Evolutionary conservation across 2,797 vertebrate genomes (phyloP), one percentile per base, ranked within the genome.

Genomic region (Microctenopoma steveboyesi): DNA sequence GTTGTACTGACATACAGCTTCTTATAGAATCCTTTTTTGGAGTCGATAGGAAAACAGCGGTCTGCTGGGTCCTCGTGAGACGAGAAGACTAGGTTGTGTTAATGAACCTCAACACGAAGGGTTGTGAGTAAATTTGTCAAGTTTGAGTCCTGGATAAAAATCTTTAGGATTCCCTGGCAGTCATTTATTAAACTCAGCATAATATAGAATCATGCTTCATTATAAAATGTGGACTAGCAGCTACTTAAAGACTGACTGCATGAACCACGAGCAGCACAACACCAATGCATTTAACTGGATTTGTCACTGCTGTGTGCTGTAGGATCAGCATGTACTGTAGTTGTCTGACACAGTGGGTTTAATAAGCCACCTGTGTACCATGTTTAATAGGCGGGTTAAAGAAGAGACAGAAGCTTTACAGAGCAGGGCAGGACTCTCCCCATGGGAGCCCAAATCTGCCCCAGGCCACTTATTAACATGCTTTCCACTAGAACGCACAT

Each of bases 341-440:
- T 64, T 70, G 81, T 83, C 69, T 81, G 78, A 85, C 78, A 79
- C 71, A 51, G 76, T 63, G 66, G 70, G 76, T 89, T 89, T 93
- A 91, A 93, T 90, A 92, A 91, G 90, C 89, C 93, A 94, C 92
- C 93, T 94, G 93, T 92, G 93, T 88, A 84, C 90, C 78, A 75
- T 76, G 82, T 93, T 93, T 93, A 92, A 93, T 89, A 85, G 92
- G 83, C 64, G 81, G 90, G 89, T 92, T 90, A 90, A 91, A 91
- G 88, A 89, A 87, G 88, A 92, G 88, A 91, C 90, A 84, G 84
- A 83, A 87, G 89, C 89, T 91, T 93, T 90, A 91, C 85, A 82
- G 84, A 74, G 84, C 85, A 61, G 72, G 76, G 84, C 88, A 89
- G 85, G 81, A 85, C 85, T 76, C 86, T 74, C 87, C 86, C 87